Base-by-base conservation (phyloP, 2,888 invertebrate genomes). In the Lasioglossum morio region DNA sequence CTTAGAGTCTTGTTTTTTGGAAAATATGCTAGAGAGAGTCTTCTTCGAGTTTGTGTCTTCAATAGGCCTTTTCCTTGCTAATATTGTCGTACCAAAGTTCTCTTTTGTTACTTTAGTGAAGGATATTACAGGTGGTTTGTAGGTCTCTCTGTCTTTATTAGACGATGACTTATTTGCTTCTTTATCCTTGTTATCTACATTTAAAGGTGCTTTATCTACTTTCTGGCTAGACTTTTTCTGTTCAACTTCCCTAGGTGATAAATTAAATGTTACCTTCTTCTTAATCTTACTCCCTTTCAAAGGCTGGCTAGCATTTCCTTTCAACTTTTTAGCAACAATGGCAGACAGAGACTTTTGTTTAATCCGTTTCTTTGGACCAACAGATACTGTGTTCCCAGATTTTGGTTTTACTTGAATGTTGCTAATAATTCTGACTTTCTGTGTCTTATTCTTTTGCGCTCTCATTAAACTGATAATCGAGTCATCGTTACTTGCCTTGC, bases 331-430 rank as follows among this genome's bases (percentile, higher is more conserved):
- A 0, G 93, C 93, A 48, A 94, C 94, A 76, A 94, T 95, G 53
- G 90, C 66, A 14, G 92, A 92, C 27, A 95, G 88, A 72, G 91
- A 92, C 82, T 94, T 94, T 79, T 94, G 95, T 81, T 94, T 95
- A 34, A 95, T 79, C 88, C 94, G 92, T 37, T 82, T 88, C 34
- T 88, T 92, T 53, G 12, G 10, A 1, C 14, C 19, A n/a, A 4
- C 12, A 40, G 12, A 30, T 34, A 34, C 19, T 10, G 23, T 23
- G 8, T 60, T 70, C 66, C 0, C 40, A 40, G 63, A 72, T 34
- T 1, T 34, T 19, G 16, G 66, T 40, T 77, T 72, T 4, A 40
- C 1, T 16, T 43, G 57, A 14, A 16, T 37, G 1, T 10, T 30
- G 4, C 1, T 19, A 4, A 0, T 7, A 34, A 19, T 8, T 43